Conservation (phyloP, 2,113 vertebrate species). For the Budorcas taxicolor region DNA sequence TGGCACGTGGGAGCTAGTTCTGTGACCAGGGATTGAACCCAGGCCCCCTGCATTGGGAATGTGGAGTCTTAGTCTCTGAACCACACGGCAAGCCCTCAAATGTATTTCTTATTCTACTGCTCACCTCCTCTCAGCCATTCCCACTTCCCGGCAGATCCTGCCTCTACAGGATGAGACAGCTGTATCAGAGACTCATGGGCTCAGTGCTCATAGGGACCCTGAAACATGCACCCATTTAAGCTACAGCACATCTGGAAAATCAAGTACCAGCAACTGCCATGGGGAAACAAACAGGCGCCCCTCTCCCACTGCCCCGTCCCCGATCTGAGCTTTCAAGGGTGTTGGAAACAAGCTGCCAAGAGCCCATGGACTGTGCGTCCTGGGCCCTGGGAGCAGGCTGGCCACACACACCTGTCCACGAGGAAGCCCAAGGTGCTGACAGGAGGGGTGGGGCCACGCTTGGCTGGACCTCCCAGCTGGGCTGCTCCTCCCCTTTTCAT, state of each 20-base stretch:
- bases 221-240: background rate
- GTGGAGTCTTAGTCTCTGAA: background rate
- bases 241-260: background rate
- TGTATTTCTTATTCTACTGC: background rate
- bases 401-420: fast-evolving
- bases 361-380: background rate
- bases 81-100: background rate
- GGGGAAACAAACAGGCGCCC: background rate
- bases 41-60: background rate
- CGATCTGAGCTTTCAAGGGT: background rate
- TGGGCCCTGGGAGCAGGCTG: background rate
- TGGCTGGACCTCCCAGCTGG: fast-evolving
- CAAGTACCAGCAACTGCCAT: fast-evolving
- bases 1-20: background rate
- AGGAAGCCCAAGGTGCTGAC: too few relatives aligned
- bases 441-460: fast-evolving
- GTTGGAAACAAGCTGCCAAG: background rate
- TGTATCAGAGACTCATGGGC: fast-evolving
- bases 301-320: background rate
- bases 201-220: fast-evolving
- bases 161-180: fast-evolving
- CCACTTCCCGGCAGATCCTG: fast-evolving
- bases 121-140: fast-evolving
- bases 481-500: background rate
- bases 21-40: background rate